phyloP scores from a whole-genome alignment of 2,113 vertebrate species.

The Hepsetus odoe region DNA sequence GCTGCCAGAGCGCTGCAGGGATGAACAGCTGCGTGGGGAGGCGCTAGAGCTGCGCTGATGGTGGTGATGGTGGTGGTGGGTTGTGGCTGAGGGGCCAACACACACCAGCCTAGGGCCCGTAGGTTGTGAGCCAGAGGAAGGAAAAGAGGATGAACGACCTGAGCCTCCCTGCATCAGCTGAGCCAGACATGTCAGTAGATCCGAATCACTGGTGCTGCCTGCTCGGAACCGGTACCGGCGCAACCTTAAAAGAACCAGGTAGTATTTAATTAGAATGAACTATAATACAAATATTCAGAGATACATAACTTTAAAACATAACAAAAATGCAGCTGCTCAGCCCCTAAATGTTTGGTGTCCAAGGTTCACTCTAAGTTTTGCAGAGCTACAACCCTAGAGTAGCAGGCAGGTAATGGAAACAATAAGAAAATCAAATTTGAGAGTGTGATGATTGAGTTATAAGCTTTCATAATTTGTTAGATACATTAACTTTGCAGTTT shows the following conservation, averaged over 20 bases:
- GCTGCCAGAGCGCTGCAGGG: conserved; percentile 92
- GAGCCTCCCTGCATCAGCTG: conserved; percentile 90
- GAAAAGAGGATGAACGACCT: conserved; percentile 82
- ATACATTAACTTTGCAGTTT: too few species aligned
- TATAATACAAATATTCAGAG: conserved; percentile 9
- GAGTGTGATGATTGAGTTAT: too few species aligned
- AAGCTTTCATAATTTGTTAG: too few species aligned
- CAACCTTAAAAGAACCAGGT: conserved; percentile 62
- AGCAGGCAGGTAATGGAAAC: too few species aligned
- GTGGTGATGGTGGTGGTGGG: conserved; percentile 81
- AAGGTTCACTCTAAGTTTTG: too few species aligned
- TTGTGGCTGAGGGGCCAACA: conserved; percentile 82
- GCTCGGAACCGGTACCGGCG: conserved; percentile 90
- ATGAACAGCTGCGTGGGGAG: conserved; percentile 90
- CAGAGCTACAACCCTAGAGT: too few species aligned
- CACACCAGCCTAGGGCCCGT: conserved; percentile 85
- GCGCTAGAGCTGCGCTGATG: conserved; percentile 91
- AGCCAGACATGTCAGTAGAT: conserved; percentile 93
- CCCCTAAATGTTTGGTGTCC: too few species aligned
- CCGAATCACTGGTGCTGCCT: conserved; percentile 91
- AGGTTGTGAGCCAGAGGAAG: conserved; percentile 73
- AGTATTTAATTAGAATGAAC: background rate
- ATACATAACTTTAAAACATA: too few species aligned
- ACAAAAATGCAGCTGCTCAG: background rate
- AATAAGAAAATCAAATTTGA: too few species aligned